Percentiles rank a stretch among this genome's conserved stretches.
Evolutionary conservation across 2,888 invertebrate genomes (phyloP).

Genomic region (Amphiduros pacificus): DNA sequence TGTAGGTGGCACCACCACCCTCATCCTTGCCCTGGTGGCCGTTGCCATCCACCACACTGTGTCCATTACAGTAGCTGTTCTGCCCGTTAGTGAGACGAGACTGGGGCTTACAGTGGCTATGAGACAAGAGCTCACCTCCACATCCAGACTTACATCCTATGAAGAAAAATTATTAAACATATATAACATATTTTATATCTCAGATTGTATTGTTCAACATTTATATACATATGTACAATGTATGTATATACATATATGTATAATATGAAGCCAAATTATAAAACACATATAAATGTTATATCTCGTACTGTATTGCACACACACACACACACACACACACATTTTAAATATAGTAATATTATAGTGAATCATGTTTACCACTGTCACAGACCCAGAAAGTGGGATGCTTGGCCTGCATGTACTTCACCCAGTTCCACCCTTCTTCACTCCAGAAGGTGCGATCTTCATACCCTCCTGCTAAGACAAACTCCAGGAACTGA

Average conservation of each 20-base stretch:
- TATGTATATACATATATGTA: too few species aligned
- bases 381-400: constrained; percentile 53
- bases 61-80: constrained; percentile 25
- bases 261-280: too few species aligned
- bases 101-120: constrained; percentile 42
- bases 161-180: too few species aligned
- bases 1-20: constrained; percentile 21
- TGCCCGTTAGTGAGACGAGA: constrained; percentile 9
- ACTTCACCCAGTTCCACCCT: constrained; percentile 53
- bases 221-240: too few species aligned
- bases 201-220: too few species aligned
- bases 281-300: too few species aligned
- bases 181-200: too few species aligned
- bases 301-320: too few species aligned
- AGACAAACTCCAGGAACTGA: constrained; percentile 51
- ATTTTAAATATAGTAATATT: too few species aligned
- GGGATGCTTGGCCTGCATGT: constrained; percentile 48
- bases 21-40: constrained; percentile 29
- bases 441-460: constrained; percentile 48
- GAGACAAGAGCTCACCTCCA: constrained; percentile 42
- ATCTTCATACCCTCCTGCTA: constrained; percentile 46
- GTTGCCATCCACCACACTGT: constrained; percentile 21
- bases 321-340: too few species aligned
- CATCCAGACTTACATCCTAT: constrained; percentile 54
- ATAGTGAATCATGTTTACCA: too few species aligned